Evolutionary conservation across 2,797 vertebrate genomes (phyloP), one percentile per base, ranked within the genome.

Genomic region (Mus spretus): DNA sequence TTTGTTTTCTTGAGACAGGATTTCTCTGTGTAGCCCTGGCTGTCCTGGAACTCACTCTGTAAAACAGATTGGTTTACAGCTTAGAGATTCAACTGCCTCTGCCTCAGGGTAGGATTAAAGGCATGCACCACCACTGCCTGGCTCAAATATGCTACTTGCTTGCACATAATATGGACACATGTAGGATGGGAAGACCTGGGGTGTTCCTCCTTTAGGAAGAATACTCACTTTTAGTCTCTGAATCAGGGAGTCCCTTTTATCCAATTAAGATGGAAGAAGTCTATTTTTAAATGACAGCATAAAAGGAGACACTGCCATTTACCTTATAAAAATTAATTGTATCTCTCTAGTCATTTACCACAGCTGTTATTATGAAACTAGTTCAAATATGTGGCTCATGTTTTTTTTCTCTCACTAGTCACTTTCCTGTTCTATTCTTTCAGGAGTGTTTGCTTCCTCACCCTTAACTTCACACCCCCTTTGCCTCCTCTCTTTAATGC

Each of bases 211-310:
- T 59, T 89, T 47, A 5, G 53, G 13, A 83, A 80, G n/a, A 34
- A 77, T 34, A 92, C 59, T 91, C 94, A 1, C 13, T 22, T 81
- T 94, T 37, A 12, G 24, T 40, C 91, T 95, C 50, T 90, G 3
- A 28, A 96, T 80, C 3, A 88, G 28, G 26, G 12, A 24, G 77
- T 83, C 59, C 24, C 3, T 70, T 95, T n/a, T 90, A 26, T 59
- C 84, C 65, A 93, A 13, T 4, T 84, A 79, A 97, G 67, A 13
- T 53, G 28, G 95, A 91, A 65, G 88, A 50, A 94, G n/a, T 98
- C 26, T 85, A 0, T 87, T 97, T 90, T 98, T 96, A 7, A 50
- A 91, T 1, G 77, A 67, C 9, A 89, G 5, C n/a, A 12, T 81
- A 84, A 63, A 77, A 97, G 83, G 61, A 96, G 89, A 22, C 61